Percentiles rank a stretch among this genome's conserved stretches.
Conservation (phyloP, 2,797 vertebrate genomes). For the Acanthopagrus latus region DNA sequence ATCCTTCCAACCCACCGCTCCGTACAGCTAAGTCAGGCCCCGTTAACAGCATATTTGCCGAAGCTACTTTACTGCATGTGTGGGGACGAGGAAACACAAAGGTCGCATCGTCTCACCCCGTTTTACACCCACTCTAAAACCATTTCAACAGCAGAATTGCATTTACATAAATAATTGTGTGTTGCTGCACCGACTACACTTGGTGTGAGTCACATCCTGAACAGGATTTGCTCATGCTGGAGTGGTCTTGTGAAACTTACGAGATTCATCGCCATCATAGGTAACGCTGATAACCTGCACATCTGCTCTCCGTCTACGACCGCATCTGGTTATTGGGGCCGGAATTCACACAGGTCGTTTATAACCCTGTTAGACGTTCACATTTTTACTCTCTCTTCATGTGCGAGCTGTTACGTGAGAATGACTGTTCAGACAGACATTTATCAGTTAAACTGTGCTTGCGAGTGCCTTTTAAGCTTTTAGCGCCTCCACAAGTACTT, state of each 20-base stretch:
- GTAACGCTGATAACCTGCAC: background rate
- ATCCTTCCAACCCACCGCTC: background rate
- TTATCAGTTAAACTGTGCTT: constrained; percentile 5
- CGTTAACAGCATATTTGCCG: constrained; percentile 10
- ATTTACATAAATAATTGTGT: constrained; percentile 11
- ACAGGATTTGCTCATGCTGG: background rate
- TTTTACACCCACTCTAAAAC: constrained; percentile 14
- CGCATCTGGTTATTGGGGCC: background rate
- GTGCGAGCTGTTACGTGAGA: constrained; percentile 4
- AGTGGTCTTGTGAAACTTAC: constrained; percentile 6
- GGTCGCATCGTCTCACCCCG: constrained; percentile 27
- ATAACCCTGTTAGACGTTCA: constrained; percentile 5
- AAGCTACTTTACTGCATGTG: background rate
- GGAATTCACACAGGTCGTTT: constrained; percentile 18
- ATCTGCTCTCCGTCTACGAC: constrained; percentile 1
- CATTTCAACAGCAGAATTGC: constrained; percentile 3
- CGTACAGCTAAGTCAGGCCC: background rate
- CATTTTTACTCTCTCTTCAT: background rate
- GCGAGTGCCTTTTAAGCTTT: background rate
- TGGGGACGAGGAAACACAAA: constrained; percentile 16
- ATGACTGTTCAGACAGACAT: constrained; percentile 2
- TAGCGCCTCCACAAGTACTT: background rate
- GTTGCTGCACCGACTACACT: background rate
- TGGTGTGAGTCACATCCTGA: background rate
- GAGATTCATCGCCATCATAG: background rate